Evolutionary conservation across 1,140 invertebrate species (phyloP), one percentile per base, ranked within the genome.

Genomic region (Cotesia vestalis): DNA sequence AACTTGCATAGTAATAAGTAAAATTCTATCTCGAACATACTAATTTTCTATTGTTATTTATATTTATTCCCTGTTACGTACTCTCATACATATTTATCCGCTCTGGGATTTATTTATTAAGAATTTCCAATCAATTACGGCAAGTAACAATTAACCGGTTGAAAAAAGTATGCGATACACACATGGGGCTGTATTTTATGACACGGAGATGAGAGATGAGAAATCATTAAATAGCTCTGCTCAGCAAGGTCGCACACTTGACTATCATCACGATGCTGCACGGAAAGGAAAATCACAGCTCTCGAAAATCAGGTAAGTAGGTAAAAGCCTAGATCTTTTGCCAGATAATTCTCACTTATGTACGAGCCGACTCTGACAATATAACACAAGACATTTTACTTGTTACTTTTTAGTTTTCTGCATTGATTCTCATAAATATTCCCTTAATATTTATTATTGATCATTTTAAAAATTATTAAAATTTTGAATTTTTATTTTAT

Each of bases 281-380:
- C 27, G 53, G 69, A 71, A 71, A 71, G 69, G 51, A 71, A 71
- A 71, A 71, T 71, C 51, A 63, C 55, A 55, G 69, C 55, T 72
- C 61, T 71, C 35, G 52, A 66, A 71, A 55, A 71, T 55, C 69
- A 71, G 69, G 69, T 71, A 66, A 71, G 69, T 71, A 71, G 70
- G 70, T 66, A 72, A 64, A 62, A 66, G 46, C 61, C 69, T 71
- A 71, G 61, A 71, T 64, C 17, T 57, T 14, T 17, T 27, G 20
- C 4, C 57, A 66, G 36, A 51, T 46, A 46, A 66, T 40, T 66
- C 12, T 14, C 63, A 51, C 62, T 40, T 35, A 51, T 40, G 4
- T 46, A 11, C 40, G 5, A 11, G 0, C 11, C 6, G 11, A 46
- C 11, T 11, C 40, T 9, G 27, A 27, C 27, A 27, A 27, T 27